Percentiles rank a stretch among this genome's conserved stretches.
Evolutionary conservation across 2,888 invertebrate species (phyloP).

Genomic region (Pterobdella sp.): DNA sequence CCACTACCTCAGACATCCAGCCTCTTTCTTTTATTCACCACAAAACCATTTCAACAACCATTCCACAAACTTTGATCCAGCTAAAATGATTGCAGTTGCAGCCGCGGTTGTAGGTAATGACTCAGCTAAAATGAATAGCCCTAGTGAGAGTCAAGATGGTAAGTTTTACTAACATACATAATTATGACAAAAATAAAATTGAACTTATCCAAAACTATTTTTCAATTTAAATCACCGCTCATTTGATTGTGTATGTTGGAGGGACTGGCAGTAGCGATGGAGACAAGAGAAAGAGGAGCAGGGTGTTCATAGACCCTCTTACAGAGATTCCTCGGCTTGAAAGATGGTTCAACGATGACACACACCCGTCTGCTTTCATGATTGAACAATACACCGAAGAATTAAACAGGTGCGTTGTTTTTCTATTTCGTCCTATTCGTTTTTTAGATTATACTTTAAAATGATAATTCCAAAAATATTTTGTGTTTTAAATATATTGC

Average conservation of each 20-base stretch:
- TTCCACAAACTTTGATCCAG: constrained; percentile 11
- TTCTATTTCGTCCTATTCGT: background rate
- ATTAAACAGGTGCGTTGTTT: constrained; percentile 61
- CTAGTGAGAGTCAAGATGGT: constrained; percentile 28
- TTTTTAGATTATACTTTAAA: too few species aligned
- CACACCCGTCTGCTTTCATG: constrained; percentile 93
- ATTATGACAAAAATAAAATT: background rate
- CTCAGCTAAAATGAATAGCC: constrained; percentile 12
- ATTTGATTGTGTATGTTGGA: background rate
- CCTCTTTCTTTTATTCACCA: constrained; percentile 28
- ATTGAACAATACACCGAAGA: constrained; percentile 96
- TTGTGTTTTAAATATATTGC: too few species aligned
- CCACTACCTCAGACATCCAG: constrained; percentile 35
- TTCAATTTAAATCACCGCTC: background rate
- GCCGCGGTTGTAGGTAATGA: constrained; percentile 11
- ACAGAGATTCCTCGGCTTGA: constrained; percentile 70
- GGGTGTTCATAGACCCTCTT: constrained; percentile 97
- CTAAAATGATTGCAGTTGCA: constrained; percentile 24
- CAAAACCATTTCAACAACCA: constrained; percentile 7
- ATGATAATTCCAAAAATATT: too few species aligned
- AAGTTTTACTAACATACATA: background rate
- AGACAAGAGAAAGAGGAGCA: constrained; percentile 83
- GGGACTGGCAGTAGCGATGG: constrained; percentile 52
- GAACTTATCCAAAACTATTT: background rate
- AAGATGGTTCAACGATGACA: constrained; percentile 90